A percentile compares a stretch with the other conserved stretches of the same genome.
These are phyloP conservation scores for Drosophila kepulauana DNA, from an alignment of 1,140 invertebrate species.

Conservation along the genomic window DNA sequence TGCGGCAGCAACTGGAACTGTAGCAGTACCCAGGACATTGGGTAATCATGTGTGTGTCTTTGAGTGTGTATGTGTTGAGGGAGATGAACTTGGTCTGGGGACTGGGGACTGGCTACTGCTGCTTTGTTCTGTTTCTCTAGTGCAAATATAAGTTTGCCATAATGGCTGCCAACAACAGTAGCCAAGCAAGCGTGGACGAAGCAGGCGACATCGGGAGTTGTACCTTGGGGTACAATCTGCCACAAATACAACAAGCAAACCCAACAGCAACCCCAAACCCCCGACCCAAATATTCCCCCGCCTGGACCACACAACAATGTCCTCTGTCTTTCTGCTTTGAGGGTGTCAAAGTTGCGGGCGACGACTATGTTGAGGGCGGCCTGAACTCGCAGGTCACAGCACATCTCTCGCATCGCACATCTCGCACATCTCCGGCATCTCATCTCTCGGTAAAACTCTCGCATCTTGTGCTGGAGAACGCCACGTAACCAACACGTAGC, in stretches of 20 bases:
- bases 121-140: constrained; percentile 76
- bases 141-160: constrained; percentile 81
- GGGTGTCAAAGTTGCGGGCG: constrained; percentile 73
- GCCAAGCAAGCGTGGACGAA: constrained; percentile 25
- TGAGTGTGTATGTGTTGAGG: background rate
- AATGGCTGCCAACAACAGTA: constrained; percentile 74
- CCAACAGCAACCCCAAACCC: constrained; percentile 33
- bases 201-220: constrained; percentile 9
- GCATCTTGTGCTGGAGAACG: constrained; percentile 62
- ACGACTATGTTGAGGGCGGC: constrained; percentile 11
- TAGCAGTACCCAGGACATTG: constrained; percentile 9
- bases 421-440: constrained; percentile 15
- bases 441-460: constrained; percentile 11
- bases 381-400: constrained; percentile 39
- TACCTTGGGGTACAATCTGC: constrained; percentile 82
- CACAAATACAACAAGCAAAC: constrained; percentile 68
- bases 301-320: too few species aligned
- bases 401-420: background rate
- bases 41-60: constrained; percentile 30
- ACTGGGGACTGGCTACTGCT: constrained; percentile 15
- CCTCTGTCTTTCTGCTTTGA: constrained; percentile 4
- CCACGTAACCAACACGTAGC: constrained; percentile 60
- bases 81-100: constrained; percentile 16
- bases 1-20: constrained; percentile 47
- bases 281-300: background rate